These are phyloP conservation scores for Chrysina gloriosa DNA, from an alignment of 2,888 invertebrate species.

Conservation along the genomic window DNA sequence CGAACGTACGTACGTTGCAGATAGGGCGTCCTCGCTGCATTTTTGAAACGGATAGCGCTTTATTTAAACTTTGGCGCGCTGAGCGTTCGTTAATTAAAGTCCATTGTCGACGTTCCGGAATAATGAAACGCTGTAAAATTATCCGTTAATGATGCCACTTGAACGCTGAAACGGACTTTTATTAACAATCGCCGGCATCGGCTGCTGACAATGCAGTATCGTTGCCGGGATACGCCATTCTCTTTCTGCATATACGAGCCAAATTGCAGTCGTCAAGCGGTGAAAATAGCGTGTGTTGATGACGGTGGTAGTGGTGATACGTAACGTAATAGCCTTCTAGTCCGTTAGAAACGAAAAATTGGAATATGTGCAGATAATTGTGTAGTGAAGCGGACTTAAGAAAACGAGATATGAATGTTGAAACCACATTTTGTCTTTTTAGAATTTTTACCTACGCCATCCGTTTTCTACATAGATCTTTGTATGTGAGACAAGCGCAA, in stretches of 20 bases:
- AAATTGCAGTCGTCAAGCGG: too few species aligned
- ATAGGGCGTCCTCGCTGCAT: neutral
- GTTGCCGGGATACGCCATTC: neutral
- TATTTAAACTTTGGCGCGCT: slow-evolving; percentile 24
- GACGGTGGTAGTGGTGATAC: too few species aligned
- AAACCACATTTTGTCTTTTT: too few species aligned
- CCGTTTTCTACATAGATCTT: too few species aligned
- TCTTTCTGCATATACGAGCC: neutral
- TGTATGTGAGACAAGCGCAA: too few species aligned
- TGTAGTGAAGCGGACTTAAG: too few species aligned
- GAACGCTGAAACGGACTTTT: slow-evolving; percentile 9
- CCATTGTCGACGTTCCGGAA: slow-evolving; percentile 6
- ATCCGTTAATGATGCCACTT: slow-evolving; percentile 21
- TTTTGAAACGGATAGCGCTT: slow-evolving; percentile 23
- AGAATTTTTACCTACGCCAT: too few species aligned
- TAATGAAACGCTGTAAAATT: slow-evolving; percentile 26
- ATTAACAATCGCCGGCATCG: slow-evolving; percentile 6
- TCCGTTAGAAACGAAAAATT: too few species aligned
- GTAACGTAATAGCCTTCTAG: too few species aligned
- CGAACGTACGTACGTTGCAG: neutral
- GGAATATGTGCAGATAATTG: too few species aligned
- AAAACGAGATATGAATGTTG: too few species aligned
- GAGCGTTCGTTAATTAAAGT: slow-evolving; percentile 21
- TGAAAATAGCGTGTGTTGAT: too few species aligned
- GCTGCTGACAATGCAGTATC: slow-evolving; percentile 5